Evolutionary conservation across 2,888 invertebrate genomes (phyloP).

Genomic region (Drosophila rubida): DNA sequence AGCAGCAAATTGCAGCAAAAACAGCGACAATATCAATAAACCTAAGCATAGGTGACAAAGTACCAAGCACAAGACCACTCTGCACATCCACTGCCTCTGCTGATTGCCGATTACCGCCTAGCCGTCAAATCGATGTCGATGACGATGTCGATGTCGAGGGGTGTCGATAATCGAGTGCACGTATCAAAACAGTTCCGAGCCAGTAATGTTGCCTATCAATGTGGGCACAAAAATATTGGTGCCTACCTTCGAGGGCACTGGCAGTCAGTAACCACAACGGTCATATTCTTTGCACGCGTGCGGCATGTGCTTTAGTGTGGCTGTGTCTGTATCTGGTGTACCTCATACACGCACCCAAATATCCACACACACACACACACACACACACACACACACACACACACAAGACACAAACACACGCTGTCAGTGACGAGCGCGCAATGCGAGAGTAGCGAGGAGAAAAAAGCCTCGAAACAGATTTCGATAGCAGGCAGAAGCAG

Average conservation of each 20-base stretch:
- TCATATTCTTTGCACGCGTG: slow-evolving; percentile 33
- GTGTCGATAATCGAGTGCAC: slow-evolving; percentile 43
- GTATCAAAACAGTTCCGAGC: slow-evolving; percentile 12
- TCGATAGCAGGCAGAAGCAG: slow-evolving; percentile 46
- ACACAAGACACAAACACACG: slow-evolving; percentile 17
- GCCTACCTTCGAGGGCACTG: slow-evolving; percentile 50
- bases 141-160: slow-evolving; percentile 21
- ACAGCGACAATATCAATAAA: slow-evolving; percentile 16
- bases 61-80: slow-evolving; percentile 5
- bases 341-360: slow-evolving; percentile 37
- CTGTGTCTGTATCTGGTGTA: slow-evolving; percentile 47
- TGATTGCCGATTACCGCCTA: slow-evolving; percentile 49
- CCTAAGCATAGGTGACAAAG: slow-evolving; percentile 5
- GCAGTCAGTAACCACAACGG: slow-evolving; percentile 41
- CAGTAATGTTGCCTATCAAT: slow-evolving; percentile 31
- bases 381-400: slow-evolving; percentile 15
- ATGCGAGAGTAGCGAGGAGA: slow-evolving; percentile 37
- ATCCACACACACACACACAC: slow-evolving; percentile 16
- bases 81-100: slow-evolving; percentile 18
- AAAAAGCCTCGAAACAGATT: slow-evolving; percentile 53
- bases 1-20: slow-evolving; percentile 24
- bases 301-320: slow-evolving; percentile 14
- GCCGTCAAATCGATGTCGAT: not conserved
- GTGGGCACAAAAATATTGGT: slow-evolving; percentile 38
- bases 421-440: slow-evolving; percentile 28